A percentile compares a stretch with the other conserved stretches of the same genome.
phyloP scores from a whole-genome alignment of 2,888 invertebrate species.

The Drepana falcataria region DNA sequence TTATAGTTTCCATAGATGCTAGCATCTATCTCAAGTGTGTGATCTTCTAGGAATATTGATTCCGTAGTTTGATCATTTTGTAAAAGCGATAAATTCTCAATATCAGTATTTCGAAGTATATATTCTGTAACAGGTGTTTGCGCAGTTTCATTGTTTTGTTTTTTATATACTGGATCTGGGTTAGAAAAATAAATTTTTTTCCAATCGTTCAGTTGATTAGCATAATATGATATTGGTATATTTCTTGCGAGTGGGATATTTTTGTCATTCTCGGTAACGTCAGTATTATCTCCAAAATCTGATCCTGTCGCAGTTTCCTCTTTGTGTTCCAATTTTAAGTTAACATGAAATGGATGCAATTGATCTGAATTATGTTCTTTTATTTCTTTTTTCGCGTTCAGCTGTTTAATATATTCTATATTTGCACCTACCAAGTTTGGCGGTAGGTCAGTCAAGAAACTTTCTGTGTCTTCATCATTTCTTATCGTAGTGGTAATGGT shows the following conservation, averaged over 20 bases:
- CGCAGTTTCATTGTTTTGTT: neutral
- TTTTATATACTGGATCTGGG: neutral
- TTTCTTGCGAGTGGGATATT: constrained; percentile 20
- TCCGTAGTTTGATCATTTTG: neutral
- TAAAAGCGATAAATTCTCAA: neutral
- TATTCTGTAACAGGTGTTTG: neutral
- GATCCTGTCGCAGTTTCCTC: constrained; percentile 10
- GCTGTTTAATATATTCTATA: constrained; percentile 69
- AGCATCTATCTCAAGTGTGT: neutral
- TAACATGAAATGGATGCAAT: constrained; percentile 68
- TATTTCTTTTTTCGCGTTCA: constrained; percentile 61
- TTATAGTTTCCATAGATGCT: constrained; percentile 42
- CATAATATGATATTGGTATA: constrained; percentile 16
- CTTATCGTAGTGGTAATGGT: constrained; percentile 19
- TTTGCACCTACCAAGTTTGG: constrained; percentile 67
- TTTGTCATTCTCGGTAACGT: constrained; percentile 11
- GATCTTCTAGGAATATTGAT: neutral
- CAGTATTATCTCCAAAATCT: constrained; percentile 11
- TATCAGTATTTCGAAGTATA: neutral
- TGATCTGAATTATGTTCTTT: constrained; percentile 41
- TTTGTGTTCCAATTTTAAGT: constrained; percentile 62
- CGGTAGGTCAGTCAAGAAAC: constrained; percentile 44
- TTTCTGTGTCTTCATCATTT: constrained; percentile 32
- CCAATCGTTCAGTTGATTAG: constrained; percentile 12
- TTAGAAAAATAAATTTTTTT: neutral